Conservation (phyloP, 2,888 invertebrate genomes). For the Drosophila borborema region DNA sequence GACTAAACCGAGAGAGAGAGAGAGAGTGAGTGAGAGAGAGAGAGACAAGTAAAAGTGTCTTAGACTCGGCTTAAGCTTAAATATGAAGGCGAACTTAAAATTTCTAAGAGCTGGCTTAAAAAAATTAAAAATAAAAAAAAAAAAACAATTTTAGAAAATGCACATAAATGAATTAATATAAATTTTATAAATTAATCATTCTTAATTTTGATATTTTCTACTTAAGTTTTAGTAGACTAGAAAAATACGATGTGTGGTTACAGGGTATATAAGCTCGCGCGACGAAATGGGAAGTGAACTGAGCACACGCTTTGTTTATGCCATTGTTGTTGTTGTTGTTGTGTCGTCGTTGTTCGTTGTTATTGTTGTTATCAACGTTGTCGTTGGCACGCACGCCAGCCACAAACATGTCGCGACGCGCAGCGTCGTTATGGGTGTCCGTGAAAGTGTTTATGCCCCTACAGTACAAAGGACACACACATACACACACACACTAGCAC, state of each 20-base stretch:
- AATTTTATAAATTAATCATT: no score
- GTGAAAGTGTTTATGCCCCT: constrained; percentile 66
- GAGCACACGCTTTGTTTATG: constrained; percentile 20
- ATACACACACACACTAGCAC: neutral
- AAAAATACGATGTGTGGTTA: neutral
- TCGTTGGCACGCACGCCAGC: constrained; percentile 61
- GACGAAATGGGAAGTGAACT: constrained; percentile 28
- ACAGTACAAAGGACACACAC: constrained; percentile 30
- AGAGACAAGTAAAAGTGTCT: neutral
- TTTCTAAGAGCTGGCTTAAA: no score
- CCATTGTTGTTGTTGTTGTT: constrained; percentile 10
- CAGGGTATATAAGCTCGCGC: constrained; percentile 20
- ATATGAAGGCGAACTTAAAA: no score
- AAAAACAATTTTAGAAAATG: no score
- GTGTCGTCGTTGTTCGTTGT: constrained; percentile 5
- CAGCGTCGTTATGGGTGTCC: constrained; percentile 56
- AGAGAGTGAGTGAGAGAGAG: no score
- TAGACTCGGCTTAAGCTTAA: neutral
- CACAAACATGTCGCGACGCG: constrained; percentile 72
- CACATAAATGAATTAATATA: no score
- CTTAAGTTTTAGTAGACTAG: no score
- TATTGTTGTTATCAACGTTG: constrained; percentile 19
- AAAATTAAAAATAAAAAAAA: no score
- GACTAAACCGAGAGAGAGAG: no score
- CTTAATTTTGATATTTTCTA: no score